Percentiles rank a stretch among this genome's conserved stretches.
phyloP scores from a whole-genome alignment of 2,113 vertebrate species.

The Tichodroma muraria region DNA sequence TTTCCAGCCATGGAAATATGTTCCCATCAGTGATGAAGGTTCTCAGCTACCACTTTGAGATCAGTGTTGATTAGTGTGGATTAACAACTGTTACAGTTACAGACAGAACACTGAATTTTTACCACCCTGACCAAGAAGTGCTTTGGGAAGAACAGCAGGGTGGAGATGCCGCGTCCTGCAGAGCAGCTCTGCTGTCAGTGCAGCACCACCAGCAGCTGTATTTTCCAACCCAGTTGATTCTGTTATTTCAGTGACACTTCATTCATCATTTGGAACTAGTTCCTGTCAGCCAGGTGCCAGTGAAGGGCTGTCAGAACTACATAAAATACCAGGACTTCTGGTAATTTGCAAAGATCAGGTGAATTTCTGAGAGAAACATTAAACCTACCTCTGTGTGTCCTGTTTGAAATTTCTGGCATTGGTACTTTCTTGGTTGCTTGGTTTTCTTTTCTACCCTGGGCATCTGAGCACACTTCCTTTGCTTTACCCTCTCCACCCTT shows the following conservation, averaged over 20 bases:
- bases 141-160: not conserved
- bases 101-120: not conserved
- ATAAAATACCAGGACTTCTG: not conserved
- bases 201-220: not conserved
- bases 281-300: not conserved
- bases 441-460: not conserved
- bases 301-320: not conserved
- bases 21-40: not conserved
- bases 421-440: not conserved
- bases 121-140: not conserved
- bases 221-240: not conserved
- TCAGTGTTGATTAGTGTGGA: not conserved
- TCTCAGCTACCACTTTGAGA: not conserved
- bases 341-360: not conserved
- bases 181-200: not conserved
- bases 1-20: not conserved
- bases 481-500: not conserved
- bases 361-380: not conserved
- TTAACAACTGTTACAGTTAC: not conserved
- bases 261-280: not conserved
- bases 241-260: not conserved
- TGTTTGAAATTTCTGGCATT: constrained; percentile 1
- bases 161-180: not conserved
- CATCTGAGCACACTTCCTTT: not conserved
- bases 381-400: constrained; percentile 33